These are phyloP conservation scores for Julus scanicus DNA, from an alignment of 2,888 invertebrate genomes.

Conservation along the genomic window DNA sequence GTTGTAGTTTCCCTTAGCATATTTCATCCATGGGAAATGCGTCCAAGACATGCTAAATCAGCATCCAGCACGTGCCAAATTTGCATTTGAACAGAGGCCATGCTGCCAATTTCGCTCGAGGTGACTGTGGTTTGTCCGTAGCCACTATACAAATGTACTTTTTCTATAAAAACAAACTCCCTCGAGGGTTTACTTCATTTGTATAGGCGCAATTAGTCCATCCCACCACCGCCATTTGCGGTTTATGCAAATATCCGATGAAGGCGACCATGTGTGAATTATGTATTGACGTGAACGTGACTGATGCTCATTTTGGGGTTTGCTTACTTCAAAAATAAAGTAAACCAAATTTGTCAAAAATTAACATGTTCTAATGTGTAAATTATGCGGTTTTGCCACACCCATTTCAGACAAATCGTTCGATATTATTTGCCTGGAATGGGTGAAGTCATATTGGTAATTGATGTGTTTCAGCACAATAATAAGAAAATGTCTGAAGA, in stretches of 20 bases:
- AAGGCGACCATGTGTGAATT: not conserved
- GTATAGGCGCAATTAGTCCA: not conserved
- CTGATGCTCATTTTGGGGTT: not conserved
- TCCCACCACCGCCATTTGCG: not conserved
- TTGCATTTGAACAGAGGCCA: not conserved
- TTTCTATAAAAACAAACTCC: constrained; percentile 1
- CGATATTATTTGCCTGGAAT: too few relatives aligned
- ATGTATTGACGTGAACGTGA: not conserved
- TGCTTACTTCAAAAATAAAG: too few relatives aligned
- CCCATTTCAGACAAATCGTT: too few relatives aligned
- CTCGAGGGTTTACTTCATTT: not conserved
- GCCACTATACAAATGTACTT: not conserved
- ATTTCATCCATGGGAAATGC: not conserved
- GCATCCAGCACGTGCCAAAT: not conserved
- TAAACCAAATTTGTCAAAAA: too few relatives aligned
- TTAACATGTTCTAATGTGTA: too few relatives aligned
- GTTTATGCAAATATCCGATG: constrained; percentile 10
- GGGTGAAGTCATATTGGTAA: too few relatives aligned
- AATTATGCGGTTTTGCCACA: too few relatives aligned
- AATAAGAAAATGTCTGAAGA: too few relatives aligned
- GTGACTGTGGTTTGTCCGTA: not conserved
- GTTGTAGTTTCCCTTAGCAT: too few relatives aligned
- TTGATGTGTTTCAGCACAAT: too few relatives aligned
- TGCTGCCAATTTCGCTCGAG: not conserved
- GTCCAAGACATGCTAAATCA: not conserved